Conservation (phyloP, 2,888 invertebrate species). For the Nemotelus nigrinus region DNA sequence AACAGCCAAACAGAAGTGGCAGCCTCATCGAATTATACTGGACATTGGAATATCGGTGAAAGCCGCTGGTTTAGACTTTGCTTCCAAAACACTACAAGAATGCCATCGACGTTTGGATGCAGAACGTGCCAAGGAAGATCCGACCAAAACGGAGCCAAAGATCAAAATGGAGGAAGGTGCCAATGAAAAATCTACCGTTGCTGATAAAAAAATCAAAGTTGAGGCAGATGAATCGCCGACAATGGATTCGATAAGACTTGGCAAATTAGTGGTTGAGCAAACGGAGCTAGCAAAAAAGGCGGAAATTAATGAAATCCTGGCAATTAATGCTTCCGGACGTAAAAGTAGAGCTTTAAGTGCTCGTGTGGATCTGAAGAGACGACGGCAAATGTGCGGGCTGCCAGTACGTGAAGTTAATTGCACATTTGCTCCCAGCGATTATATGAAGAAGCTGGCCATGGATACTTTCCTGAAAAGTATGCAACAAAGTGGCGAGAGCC, state of each 20-base stretch:
- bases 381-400: conserved; percentile 75
- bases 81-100: conserved; percentile 63
- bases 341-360: conserved; percentile 83
- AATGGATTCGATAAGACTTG: conserved; percentile 55
- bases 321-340: conserved; percentile 79
- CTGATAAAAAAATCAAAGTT: conserved; percentile 60
- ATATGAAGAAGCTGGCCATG: conserved; percentile 59
- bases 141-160: conserved; percentile 36
- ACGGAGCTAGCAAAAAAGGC: conserved; percentile 71
- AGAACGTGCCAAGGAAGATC: conserved; percentile 49
- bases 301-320: conserved; percentile 70
- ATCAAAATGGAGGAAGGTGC: conserved; percentile 49
- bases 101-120: conserved; percentile 59
- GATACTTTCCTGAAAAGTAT: conserved; percentile 59
- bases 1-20: conserved; percentile 80
- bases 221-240: conserved; percentile 47
- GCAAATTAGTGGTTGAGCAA: conserved; percentile 67
- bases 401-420: conserved; percentile 72
- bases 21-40: conserved; percentile 80
- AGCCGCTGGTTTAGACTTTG: conserved; percentile 77
- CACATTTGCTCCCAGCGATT: conserved; percentile 58
- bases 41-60: conserved; percentile 83
- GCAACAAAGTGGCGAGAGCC: conserved; percentile 16
- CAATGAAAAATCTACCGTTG: conserved; percentile 35
- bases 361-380: conserved; percentile 78